Percentiles rank a stretch among this genome's conserved stretches.
These are phyloP conservation scores for Stramonita haemastoma DNA, from an alignment of 2,888 invertebrate species.

Conservation along the genomic window DNA sequence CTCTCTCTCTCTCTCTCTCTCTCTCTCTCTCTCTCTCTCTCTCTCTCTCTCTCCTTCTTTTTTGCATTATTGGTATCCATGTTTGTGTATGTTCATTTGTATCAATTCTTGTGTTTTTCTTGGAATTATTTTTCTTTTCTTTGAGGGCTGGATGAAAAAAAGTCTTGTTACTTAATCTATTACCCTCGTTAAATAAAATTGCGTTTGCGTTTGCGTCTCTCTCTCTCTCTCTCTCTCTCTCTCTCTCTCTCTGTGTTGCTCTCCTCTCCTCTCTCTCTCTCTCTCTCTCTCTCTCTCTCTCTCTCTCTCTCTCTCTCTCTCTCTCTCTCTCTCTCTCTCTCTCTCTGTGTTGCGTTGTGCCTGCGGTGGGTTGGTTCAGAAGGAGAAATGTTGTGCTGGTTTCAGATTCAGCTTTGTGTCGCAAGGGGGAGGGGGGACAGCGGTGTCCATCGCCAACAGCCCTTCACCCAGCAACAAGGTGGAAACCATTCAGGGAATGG, in stretches of 20 bases:
- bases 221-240: neutral
- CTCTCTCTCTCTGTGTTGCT: neutral
- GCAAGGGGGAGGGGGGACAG: constrained; percentile 49
- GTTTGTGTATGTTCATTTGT: too few relatives aligned
- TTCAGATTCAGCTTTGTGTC: constrained; percentile 63
- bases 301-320: constrained; percentile 10
- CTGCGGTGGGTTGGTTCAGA: too few relatives aligned
- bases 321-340: neutral
- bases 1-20: neutral
- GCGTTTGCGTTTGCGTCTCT: too few relatives aligned
- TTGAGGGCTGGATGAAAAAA: too few relatives aligned
- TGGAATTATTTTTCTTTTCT: too few relatives aligned
- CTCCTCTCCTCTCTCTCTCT: neutral
- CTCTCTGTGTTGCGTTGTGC: neutral
- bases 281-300: constrained; percentile 10
- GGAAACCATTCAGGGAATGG: constrained; percentile 49
- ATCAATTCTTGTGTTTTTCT: too few relatives aligned
- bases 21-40: neutral
- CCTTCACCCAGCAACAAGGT: constrained; percentile 53
- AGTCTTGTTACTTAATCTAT: too few relatives aligned
- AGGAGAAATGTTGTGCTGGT: neutral
- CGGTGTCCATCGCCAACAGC: constrained; percentile 56
- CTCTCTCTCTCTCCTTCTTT: neutral
- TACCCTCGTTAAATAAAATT: too few relatives aligned
- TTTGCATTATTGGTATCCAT: too few relatives aligned